Evolutionary conservation across 1,140 invertebrate species (phyloP).

Genomic region (Brachionus rotundiformis): DNA sequence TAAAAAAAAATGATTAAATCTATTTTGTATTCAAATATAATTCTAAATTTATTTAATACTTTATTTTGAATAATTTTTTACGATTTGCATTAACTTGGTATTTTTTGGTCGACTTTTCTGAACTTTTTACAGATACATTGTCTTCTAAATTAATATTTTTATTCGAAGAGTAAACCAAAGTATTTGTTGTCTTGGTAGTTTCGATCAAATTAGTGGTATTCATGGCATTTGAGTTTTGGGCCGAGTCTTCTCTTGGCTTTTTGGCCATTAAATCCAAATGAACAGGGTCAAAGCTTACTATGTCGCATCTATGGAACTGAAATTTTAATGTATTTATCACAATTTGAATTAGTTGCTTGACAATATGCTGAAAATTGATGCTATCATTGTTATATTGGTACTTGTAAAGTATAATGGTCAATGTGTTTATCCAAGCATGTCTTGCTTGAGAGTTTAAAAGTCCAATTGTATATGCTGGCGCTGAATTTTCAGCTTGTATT

Average conservation of each 20-base stretch:
- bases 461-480: slow-evolving; percentile 80
- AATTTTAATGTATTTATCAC: slow-evolving; percentile 89
- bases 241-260: not conserved
- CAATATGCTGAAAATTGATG: slow-evolving; percentile 68
- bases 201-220: not conserved
- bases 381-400: slow-evolving; percentile 81
- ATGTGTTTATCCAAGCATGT: slow-evolving; percentile 84
- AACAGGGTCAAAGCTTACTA: slow-evolving; percentile 14
- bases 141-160: slow-evolving; percentile 29
- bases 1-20: not conserved
- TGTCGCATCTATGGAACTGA: slow-evolving; percentile 74
- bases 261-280: not conserved
- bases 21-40: too few species aligned
- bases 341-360: slow-evolving; percentile 80
- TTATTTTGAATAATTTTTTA: slow-evolving; percentile 28
- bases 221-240: not conserved
- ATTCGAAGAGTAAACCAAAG: slow-evolving; percentile 3
- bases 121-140: not conserved
- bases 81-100: not conserved
- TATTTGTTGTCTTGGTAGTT: not conserved
- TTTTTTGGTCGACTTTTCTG: slow-evolving; percentile 7
- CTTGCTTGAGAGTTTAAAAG: slow-evolving; percentile 79
- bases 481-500: slow-evolving; percentile 66
- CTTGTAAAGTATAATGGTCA: slow-evolving; percentile 95
- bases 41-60: not conserved